Percentiles rank a stretch among this genome's conserved stretches.
Conservation (phyloP, 2,113 vertebrate species). For the Amphilophus citrinellus region DNA sequence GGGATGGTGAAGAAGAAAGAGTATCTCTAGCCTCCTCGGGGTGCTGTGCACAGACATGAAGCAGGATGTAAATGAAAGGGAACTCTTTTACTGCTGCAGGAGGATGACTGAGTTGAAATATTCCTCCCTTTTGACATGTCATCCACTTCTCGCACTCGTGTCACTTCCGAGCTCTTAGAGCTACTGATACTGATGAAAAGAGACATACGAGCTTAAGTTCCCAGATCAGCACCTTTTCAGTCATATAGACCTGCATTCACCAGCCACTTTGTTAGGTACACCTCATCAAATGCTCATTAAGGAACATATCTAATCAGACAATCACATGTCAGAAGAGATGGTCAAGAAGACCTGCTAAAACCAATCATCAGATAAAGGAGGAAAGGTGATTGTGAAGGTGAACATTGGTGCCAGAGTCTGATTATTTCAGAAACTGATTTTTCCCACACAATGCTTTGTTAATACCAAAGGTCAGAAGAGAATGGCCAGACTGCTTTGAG, state of each 20-base stretch:
- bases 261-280: neutral
- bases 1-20: constrained; percentile 35
- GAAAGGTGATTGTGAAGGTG: neutral
- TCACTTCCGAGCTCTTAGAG: neutral
- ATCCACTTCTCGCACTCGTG: neutral
- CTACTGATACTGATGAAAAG: neutral
- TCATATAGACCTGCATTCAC: neutral
- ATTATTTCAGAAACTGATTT: neutral
- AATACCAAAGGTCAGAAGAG: neutral
- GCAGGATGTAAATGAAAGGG: constrained; percentile 27
- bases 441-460: neutral
- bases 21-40: constrained; percentile 17
- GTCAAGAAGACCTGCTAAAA: neutral
- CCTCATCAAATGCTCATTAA: neutral
- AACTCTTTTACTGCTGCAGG: constrained; percentile 27
- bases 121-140: neutral
- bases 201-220: neutral
- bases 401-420: neutral
- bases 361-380: neutral
- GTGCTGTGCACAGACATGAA: constrained; percentile 27
- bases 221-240: neutral
- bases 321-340: neutral
- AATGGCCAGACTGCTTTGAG: neutral
- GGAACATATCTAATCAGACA: neutral
- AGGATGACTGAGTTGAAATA: constrained; percentile 12